Conservation (phyloP, 2,888 invertebrate species). For the Nymphalis polychloros region DNA sequence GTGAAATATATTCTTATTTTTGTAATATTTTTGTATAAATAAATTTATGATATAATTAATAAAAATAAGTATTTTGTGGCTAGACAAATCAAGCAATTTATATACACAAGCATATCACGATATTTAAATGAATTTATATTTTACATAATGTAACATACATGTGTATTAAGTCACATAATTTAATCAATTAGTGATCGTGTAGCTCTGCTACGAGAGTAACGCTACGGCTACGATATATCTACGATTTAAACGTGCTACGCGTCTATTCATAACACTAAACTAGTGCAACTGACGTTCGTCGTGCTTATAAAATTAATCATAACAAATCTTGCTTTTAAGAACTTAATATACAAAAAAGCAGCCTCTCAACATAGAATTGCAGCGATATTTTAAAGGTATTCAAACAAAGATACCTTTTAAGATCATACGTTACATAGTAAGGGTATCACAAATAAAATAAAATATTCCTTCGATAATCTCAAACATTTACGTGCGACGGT, state of each 20-base stretch:
- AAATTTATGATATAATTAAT: no score
- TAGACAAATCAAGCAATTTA: no score
- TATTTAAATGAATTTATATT: no score
- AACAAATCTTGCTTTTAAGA: no score
- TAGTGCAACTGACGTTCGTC: background rate
- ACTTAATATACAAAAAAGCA: no score
- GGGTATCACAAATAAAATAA: conserved; percentile 36
- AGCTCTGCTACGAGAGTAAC: conserved; percentile 6
- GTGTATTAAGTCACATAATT: background rate
- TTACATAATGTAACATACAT: no score
- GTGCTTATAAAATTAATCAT: no score
- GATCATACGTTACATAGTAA: conserved; percentile 38
- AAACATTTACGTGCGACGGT: conserved; percentile 50
- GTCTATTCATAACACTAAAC: background rate
- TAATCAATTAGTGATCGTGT: conserved; percentile 8
- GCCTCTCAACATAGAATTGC: background rate
- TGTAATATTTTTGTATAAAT: no score
- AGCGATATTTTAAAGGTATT: background rate
- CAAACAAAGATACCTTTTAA: background rate
- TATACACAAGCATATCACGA: no score
- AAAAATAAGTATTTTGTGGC: no score
- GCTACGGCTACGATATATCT: background rate
- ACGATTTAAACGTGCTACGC: conserved; percentile 5
- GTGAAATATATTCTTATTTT: no score
- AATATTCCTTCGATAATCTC: conserved; percentile 59